These are phyloP conservation scores for Procambarus clarkii DNA, from an alignment of 1,140 invertebrate species.

Conservation along the genomic window DNA sequence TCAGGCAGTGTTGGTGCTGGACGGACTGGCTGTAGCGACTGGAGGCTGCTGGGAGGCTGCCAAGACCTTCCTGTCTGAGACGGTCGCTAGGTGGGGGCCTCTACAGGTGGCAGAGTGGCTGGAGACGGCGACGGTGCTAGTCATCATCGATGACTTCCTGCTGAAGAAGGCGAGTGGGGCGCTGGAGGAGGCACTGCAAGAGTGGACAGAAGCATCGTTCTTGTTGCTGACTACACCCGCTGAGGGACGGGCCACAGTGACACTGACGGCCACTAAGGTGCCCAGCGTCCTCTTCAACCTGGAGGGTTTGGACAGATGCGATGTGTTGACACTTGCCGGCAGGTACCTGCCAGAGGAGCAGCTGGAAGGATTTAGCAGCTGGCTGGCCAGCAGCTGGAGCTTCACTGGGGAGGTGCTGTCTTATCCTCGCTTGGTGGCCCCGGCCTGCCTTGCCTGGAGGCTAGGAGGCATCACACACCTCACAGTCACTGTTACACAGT, in stretches of 20 bases:
- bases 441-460: slow-evolving; percentile 21
- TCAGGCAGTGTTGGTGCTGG: slow-evolving; percentile 17
- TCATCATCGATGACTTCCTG: slow-evolving; percentile 61
- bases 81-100: background rate
- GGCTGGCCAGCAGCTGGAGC: slow-evolving; percentile 9
- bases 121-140: slow-evolving; percentile 4
- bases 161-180: background rate
- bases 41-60: slow-evolving; percentile 16
- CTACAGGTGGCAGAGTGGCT: slow-evolving; percentile 40
- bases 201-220: slow-evolving; percentile 39
- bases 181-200: background rate
- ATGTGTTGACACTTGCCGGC: background rate
- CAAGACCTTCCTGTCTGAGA: slow-evolving; percentile 19
- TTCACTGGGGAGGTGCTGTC: background rate
- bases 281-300: background rate
- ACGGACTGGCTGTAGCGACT: background rate
- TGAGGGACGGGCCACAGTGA: background rate
- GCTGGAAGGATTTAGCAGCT: background rate
- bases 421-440: background rate
- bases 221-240: slow-evolving; percentile 24
- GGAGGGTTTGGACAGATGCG: background rate
- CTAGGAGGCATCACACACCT: background rate
- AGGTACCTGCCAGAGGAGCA: background rate
- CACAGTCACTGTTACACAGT: background rate
- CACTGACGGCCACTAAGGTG: background rate